Evolutionary conservation across 2,113 vertebrate genomes (phyloP).

Genomic region (Brienomyrus longianalis): DNA sequence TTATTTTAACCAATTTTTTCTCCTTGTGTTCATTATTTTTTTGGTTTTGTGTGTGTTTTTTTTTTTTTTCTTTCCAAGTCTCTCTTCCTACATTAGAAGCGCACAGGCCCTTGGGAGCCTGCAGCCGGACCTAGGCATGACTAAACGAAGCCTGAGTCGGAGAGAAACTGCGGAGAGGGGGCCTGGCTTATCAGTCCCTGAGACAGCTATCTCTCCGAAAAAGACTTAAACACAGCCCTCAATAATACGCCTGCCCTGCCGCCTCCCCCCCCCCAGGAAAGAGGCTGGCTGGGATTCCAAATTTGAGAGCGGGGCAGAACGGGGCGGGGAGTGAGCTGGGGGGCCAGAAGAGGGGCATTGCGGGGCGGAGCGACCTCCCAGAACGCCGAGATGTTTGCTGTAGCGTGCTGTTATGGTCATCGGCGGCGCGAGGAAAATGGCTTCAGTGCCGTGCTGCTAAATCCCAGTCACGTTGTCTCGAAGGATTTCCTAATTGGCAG

Average conservation of each 20-base stretch:
- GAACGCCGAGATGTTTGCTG: constrained; percentile 35
- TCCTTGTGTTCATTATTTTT: not conserved
- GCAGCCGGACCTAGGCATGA: constrained; percentile 64
- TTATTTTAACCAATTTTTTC: constrained; percentile 24
- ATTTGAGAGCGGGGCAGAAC: constrained; percentile 43
- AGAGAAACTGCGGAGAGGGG: constrained; percentile 49
- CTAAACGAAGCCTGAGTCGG: constrained; percentile 57
- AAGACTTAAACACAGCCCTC: constrained; percentile 38
- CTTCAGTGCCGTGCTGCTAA: too few species aligned
- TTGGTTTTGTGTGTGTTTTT: constrained; percentile 13
- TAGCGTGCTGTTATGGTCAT: constrained; percentile 9
- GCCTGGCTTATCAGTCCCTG: constrained; percentile 56
- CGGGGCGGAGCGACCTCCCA: constrained; percentile 41
- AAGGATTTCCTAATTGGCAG: not conserved
- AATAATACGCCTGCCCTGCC: constrained; percentile 44
- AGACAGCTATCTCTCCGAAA: constrained; percentile 24
- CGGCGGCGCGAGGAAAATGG: not conserved
- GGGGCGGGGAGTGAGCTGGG: constrained; percentile 42
- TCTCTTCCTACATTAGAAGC: constrained; percentile 25
- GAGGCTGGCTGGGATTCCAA: constrained; percentile 62
- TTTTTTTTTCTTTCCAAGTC: constrained; percentile 14
- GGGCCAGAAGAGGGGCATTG: constrained; percentile 44
- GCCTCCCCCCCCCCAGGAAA: constrained; percentile 54
- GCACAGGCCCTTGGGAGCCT: constrained; percentile 59
- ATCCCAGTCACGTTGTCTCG: not conserved